Evolutionary conservation across 1,140 invertebrate genomes (phyloP), one percentile per base, ranked within the genome.

Genomic region (Lerema accius): DNA sequence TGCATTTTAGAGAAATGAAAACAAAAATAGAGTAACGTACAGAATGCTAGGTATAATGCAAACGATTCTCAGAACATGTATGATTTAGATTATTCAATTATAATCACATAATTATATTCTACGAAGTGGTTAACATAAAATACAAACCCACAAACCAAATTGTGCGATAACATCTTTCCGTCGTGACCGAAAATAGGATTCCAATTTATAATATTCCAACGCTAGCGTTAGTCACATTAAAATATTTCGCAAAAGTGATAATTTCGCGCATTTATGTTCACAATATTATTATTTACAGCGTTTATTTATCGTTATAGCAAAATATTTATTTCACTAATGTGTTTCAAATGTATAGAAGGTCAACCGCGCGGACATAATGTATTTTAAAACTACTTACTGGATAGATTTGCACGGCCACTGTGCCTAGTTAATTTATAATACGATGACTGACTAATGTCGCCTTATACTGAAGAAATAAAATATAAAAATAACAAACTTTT

Each of bases 211-310:
- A 39, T 43, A 43, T 43, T 55, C 39, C 40, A 43, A 28, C 7
- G 26, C 13, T 9, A 17, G 11, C 13, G 35, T 39, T 46, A 40
- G 15, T 42, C 19, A 43, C 35, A n/a, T 15, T 55, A 53, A 51
- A 55, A 53, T 53, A 10, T 23, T 40, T 53, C 17, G 37, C 51
- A 42, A 42, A 16, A n/a, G 14, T 17, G 2, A 37, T 7, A 50
- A 50, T 37, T 55, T 55, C 39, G 16, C 51, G 43, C 32, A 43
- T 17, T 45, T 56, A 23, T 56, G 17, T 56, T 32, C 53, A 46
- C 15, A 58, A 58, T 46, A 58, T 46, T 58, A 23, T n/a, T 32
- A 46, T 58, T 45, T 45, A 42, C 26, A 19, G 1, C 10, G 2
- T 58, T 46, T 58, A 43, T 43, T 43, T 23, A 28, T 7, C 9